phyloP scores from a whole-genome alignment of 2,113 vertebrate genomes.

The Notiomystis cincta region DNA sequence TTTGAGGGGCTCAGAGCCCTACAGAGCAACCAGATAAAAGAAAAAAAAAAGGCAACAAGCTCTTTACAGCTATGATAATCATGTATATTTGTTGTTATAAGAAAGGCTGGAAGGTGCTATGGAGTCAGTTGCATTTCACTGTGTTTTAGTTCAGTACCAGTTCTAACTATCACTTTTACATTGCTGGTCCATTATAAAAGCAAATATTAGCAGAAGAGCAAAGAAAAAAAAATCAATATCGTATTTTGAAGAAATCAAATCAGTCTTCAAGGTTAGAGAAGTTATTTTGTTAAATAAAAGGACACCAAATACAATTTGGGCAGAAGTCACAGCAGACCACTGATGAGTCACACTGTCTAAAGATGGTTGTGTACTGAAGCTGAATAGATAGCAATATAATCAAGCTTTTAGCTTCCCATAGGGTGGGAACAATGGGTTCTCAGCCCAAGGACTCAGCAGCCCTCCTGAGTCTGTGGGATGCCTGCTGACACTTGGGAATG shows the following conservation, averaged over 20 bases:
- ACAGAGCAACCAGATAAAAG: not conserved
- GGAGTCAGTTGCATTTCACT: not conserved
- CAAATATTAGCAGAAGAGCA: not conserved
- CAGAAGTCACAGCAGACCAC: not conserved
- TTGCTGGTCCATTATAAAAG: not conserved
- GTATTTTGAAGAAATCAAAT: not conserved
- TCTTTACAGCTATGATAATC: not conserved
- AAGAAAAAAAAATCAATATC: not conserved
- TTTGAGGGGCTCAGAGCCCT: not conserved
- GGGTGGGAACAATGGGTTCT: rapidly evolving
- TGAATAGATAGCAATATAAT: not conserved
- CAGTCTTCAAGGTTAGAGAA: not conserved
- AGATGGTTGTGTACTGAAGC: not conserved
- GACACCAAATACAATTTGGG: not conserved
- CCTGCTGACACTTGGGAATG: not conserved
- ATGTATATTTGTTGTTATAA: not conserved
- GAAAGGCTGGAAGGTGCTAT: not conserved
- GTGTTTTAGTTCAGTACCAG: not conserved
- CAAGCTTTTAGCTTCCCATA: not conserved
- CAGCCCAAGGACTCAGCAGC: not conserved
- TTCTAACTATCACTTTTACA: not conserved
- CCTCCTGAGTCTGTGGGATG: not conserved
- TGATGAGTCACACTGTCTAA: not conserved
- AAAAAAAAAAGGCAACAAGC: not conserved
- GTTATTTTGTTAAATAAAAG: not conserved